phyloP scores from a whole-genome alignment of 2,113 vertebrate genomes.

The Micromys minutus region DNA sequence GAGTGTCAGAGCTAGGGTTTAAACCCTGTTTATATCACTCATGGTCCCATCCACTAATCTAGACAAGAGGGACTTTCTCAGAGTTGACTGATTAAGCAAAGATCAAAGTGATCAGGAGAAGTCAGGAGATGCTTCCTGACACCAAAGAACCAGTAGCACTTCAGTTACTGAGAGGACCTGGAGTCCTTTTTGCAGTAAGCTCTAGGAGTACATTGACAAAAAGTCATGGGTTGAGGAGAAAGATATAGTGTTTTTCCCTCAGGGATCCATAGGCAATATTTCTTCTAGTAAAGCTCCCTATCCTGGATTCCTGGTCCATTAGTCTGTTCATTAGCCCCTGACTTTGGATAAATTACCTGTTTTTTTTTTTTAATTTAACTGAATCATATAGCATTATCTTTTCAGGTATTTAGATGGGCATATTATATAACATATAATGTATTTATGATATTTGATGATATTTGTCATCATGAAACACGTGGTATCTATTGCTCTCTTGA shows the following conservation, averaged over 20 bases:
- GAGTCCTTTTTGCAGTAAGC: not conserved
- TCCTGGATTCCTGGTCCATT: not conserved
- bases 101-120: not conserved
- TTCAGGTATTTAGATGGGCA: not conserved
- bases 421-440: conserved; percentile 13
- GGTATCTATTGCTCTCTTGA: not conserved
- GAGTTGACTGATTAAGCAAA: not conserved
- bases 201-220: not conserved
- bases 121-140: not conserved
- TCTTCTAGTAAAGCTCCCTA: not conserved
- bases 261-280: not conserved
- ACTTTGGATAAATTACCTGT: not conserved
- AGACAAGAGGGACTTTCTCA: not conserved
- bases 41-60: not conserved
- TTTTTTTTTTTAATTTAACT: not conserved
- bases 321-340: not conserved
- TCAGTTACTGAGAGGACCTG: conserved; percentile 1
- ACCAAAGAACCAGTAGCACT: not conserved
- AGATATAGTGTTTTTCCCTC: not conserved
- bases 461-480: not conserved
- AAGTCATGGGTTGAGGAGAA: not conserved
- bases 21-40: not conserved
- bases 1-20: not conserved
- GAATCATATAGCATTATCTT: not conserved
- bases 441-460: not conserved